Evolutionary conservation across 92 coral and sea anemone species (phyloP), one percentile per base, ranked within the genome.

Genomic region (Parazoanthus swiftii): DNA sequence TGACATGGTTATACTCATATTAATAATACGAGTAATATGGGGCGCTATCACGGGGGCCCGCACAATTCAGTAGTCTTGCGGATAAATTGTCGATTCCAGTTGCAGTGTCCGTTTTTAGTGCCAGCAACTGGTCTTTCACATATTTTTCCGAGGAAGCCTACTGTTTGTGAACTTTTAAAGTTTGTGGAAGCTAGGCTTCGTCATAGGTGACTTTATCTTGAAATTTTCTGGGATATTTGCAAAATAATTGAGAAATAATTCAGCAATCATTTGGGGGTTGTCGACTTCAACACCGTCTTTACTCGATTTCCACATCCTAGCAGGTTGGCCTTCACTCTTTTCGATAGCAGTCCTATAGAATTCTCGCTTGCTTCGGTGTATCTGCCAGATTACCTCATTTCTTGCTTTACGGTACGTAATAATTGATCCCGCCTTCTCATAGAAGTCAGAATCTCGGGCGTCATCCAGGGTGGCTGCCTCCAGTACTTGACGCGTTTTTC

Each of bases 11-110:
- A 89, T 54, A 56, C 73, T 85, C 89, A 84, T 16, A 71, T 89
- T 89, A 39, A 85, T 2, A 89, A 85, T n/a, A 83, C 35, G 33
- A 46, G 86, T 54, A 44, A 90, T 70, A 80, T 44, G 75, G 8
- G 81, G 80, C 48, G 89, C 86, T 26, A 89, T 77, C 42, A 18
- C 33, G 38, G 16, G 88, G 86, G 11, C 84, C 89, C 29, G 85
- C 89, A 46, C 84, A 84, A 10, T 56, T 63, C 2, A 89, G 89
- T 21, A 89, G 44, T 44, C 58, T 89, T 42, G 88, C 91, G 38
- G 70, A 4, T 13, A 83, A n/a, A 74, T 84, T 83, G 80, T 63
- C 85, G 74, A 89, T 58, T 3, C 91, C 90, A 2, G 48, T 56
- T 23, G 88, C 80, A 58, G 80, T 89, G 50, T 84, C 10, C 21